A percentile compares a stretch with the other conserved stretches of the same genome.
Evolutionary conservation across 2,888 invertebrate genomes (phyloP).

Genomic region (Noctua janthina): DNA sequence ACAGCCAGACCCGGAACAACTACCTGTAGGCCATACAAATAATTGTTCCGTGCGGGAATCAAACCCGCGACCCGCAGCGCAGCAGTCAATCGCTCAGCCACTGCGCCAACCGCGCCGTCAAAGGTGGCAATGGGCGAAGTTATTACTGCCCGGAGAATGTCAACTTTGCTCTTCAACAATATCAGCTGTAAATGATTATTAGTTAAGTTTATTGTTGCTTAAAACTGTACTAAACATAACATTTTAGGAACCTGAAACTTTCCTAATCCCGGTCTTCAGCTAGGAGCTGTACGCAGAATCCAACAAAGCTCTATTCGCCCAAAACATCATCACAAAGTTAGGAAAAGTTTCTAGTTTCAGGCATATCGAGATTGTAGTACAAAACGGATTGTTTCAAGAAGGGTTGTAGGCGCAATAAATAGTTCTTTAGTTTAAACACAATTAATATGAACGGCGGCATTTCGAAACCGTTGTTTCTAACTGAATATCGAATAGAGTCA

Average conservation of each 20-base stretch:
- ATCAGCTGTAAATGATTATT: slow-evolving; percentile 18
- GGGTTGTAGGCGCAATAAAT: slow-evolving; percentile 47
- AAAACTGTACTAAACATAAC: slow-evolving; percentile 15
- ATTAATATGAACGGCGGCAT: slow-evolving; percentile 31
- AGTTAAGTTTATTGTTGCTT: slow-evolving; percentile 19
- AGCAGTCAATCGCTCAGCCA: too few species aligned
- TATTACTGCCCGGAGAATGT: not conserved
- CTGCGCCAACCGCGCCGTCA: too few species aligned
- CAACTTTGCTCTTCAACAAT: not conserved
- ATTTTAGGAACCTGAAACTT: slow-evolving; percentile 39
- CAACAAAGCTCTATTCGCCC: slow-evolving; percentile 32
- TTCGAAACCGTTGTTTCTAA: slow-evolving; percentile 41
- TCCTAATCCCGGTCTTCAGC: slow-evolving; percentile 36
- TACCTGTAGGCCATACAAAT: too few species aligned
- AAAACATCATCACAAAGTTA: slow-evolving; percentile 46
- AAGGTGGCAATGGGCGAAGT: not conserved
- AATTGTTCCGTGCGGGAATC: too few species aligned
- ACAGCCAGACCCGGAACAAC: too few species aligned
- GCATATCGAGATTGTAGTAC: slow-evolving; percentile 50
- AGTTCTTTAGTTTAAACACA: slow-evolving; percentile 48
- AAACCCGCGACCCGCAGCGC: too few species aligned
- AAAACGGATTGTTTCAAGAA: slow-evolving; percentile 49
- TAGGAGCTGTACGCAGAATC: slow-evolving; percentile 31
- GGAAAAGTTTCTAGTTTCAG: slow-evolving; percentile 45
- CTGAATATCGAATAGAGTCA: slow-evolving; percentile 38